phyloP scores from a whole-genome alignment of 2,113 vertebrate genomes.

The Carlito syrichta region DNA sequence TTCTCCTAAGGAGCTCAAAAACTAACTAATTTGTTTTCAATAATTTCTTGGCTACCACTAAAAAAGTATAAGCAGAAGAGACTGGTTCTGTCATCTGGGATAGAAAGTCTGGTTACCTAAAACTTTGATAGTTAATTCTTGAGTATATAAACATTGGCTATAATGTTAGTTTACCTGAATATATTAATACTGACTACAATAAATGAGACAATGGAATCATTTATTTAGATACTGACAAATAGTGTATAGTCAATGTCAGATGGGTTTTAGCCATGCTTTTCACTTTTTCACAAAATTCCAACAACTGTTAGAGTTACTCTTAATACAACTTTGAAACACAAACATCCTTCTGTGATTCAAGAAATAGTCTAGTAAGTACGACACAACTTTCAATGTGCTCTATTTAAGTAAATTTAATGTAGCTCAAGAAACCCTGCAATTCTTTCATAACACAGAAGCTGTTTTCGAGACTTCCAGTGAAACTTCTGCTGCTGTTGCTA shows the following conservation, averaged over 20 bases:
- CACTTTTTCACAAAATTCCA: background rate
- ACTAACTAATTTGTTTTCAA: background rate
- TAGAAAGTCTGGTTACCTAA: background rate
- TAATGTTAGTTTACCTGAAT: background rate
- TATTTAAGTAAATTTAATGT: conserved; percentile 8
- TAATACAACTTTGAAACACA: conserved; percentile 21
- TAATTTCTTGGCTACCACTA: background rate
- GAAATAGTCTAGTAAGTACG: background rate
- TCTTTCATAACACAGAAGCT: background rate
- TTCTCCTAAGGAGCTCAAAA: background rate
- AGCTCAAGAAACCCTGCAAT: background rate
- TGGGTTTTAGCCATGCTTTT: background rate
- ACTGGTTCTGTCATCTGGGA: background rate
- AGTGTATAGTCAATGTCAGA: background rate
- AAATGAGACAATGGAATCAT: background rate
- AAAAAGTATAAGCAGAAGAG: background rate
- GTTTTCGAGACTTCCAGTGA: conserved; percentile 14
- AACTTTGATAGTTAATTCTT: background rate
- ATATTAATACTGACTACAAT: background rate
- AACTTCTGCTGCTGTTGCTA: background rate
- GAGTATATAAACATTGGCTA: background rate
- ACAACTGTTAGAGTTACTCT: background rate
- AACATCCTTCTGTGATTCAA: conserved; percentile 20
- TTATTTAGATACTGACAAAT: background rate
- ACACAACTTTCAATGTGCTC: background rate